A percentile compares a stretch with the other conserved stretches of the same genome.
phyloP scores from a whole-genome alignment of 2,797 vertebrate genomes.

The Sebastes goodei region DNA sequence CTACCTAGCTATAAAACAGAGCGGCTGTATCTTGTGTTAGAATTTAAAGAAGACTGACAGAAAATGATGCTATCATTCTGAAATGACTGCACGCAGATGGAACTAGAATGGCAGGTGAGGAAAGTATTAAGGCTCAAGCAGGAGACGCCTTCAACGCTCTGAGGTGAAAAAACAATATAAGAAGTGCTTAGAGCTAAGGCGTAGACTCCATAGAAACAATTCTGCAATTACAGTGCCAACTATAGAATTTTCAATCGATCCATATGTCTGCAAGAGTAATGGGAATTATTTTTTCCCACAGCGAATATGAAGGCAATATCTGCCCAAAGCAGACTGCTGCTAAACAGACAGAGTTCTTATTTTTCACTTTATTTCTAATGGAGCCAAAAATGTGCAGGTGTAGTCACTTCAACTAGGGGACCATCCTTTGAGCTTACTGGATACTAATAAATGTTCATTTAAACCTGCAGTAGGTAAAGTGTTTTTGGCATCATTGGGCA shows the following conservation, averaged over 20 bases:
- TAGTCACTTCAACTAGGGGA: background rate
- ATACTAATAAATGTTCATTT: conserved; percentile 15
- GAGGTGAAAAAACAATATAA: conserved; percentile 7
- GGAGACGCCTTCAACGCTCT: background rate
- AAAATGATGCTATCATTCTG: conserved; percentile 23
- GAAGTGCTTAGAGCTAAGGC: background rate
- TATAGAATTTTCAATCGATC: conserved; percentile 19
- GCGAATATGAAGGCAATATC: conserved; percentile 13
- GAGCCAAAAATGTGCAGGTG: background rate
- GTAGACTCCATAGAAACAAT: conserved; percentile 14
- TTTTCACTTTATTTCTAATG: conserved; percentile 22
- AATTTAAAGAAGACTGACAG: conserved; percentile 30
- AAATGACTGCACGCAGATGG: conserved; percentile 34
- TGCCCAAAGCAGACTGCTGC: conserved; percentile 1
- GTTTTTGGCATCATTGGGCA: too few relatives aligned
- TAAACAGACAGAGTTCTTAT: background rate
- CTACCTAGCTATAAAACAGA: conserved; percentile 20
- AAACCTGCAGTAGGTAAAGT: too few relatives aligned
- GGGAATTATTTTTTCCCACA: conserved; percentile 3
- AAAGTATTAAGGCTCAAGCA: conserved; percentile 18
- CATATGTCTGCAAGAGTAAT: conserved; percentile 15
- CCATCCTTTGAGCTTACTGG: conserved; percentile 1
- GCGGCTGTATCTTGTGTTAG: background rate
- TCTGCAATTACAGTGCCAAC: conserved; percentile 26
- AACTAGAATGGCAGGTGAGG: conserved; percentile 17